Evolutionary conservation across 2,888 invertebrate genomes (phyloP), one percentile per base, ranked within the genome.

Genomic region (Myopa tessellatipennis): DNA sequence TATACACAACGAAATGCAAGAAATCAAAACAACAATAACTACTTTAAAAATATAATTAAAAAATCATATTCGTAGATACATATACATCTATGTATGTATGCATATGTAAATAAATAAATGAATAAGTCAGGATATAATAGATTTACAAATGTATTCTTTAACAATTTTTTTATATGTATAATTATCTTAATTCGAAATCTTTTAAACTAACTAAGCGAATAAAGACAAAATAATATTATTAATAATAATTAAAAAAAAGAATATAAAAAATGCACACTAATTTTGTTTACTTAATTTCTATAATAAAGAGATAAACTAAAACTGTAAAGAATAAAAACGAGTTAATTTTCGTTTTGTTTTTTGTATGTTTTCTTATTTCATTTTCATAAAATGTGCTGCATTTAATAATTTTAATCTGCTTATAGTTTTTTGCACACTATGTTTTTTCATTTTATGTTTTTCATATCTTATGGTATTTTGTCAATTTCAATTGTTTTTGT

Each of bases 21-120:
- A 67, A 45, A 40, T 40, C 78, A 79, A 80, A 82, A 83, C 82
- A 82, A 82, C 82, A 82, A 82, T 80, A 79, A 82, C 80, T 81
- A 81, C 79, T 79, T 79, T 81, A 82, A 78, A 80, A 78, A 77
- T 78, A 81, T 78, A 63, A 80, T 71, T 55, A 52, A 52, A 45
- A 68, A 68, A 68, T 75, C 60, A 73, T 73, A 73, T 38, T 58
- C 18, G 55, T 55, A 55, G 18, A 67, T 14, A 67, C 36, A 67
- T 55, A 45, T 40, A 40, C n/a, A 68, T 45, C 34, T 70, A 36
- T 55, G 7, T 26, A 71, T 71, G 4, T 58, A 18, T 60, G 8
- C 1, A 60, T 60, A 38, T 38, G 8, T 60, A 55, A 16, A 14
- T 55, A 16, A 10, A 55, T 55, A 55, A 6, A 55, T 55, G 5